Percentiles rank a stretch among this genome's conserved stretches.
phyloP scores from a whole-genome alignment of 1,140 invertebrate genomes.

The Hormaphis cornu region DNA sequence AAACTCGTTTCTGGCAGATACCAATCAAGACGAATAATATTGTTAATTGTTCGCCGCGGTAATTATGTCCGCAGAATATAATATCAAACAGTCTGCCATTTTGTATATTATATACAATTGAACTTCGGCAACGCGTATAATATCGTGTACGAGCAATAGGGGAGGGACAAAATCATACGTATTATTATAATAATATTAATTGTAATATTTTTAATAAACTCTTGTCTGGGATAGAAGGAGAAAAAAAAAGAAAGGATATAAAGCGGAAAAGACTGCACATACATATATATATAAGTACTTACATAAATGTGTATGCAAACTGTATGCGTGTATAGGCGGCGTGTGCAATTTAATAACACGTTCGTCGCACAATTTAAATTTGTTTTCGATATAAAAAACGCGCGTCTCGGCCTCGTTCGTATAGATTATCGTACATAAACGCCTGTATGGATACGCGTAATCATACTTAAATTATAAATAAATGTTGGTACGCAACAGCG shows the following conservation, averaged over 20 bases:
- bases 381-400: background rate
- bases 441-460: background rate
- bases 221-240: background rate
- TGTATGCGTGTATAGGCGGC: background rate
- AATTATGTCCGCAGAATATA: conserved; percentile 17
- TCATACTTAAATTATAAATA: too few relatives aligned
- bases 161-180: background rate
- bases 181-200: background rate
- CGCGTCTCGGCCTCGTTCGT: too few relatives aligned
- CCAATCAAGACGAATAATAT: conserved; percentile 26
- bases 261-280: background rate
- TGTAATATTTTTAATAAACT: conserved; percentile 2
- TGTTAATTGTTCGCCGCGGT: conserved; percentile 19
- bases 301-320: too few relatives aligned
- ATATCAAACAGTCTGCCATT: background rate
- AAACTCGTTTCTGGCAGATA: background rate
- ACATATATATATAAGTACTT: background rate
- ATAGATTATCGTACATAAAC: too few relatives aligned
- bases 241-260: background rate
- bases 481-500: too few relatives aligned
- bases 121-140: too few relatives aligned
- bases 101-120: background rate
- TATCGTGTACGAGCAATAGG: fast-evolving
- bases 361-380: background rate
- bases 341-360: conserved; percentile 10